phyloP scores from a whole-genome alignment of 2,888 invertebrate genomes.

The Brenthis ino region DNA sequence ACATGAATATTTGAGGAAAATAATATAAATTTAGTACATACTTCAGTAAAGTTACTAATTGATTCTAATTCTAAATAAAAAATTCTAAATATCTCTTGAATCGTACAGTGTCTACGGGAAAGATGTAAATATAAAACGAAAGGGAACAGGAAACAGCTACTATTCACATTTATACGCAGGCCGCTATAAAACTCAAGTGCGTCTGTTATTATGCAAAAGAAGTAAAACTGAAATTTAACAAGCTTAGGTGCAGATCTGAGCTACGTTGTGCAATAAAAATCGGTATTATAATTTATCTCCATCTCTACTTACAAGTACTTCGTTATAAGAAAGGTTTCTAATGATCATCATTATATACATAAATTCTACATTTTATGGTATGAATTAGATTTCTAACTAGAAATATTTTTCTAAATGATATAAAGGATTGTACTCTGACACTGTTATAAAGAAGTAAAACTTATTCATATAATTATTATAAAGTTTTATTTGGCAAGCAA shows the following conservation, averaged over 20 bases:
- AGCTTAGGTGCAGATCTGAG: neutral
- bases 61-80: neutral
- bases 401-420: too few relatives aligned
- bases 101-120: constrained; percentile 5
- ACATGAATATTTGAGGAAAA: too few relatives aligned
- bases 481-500: too few relatives aligned
- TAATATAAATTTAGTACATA: neutral
- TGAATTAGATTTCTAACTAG: too few relatives aligned
- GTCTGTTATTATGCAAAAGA: constrained; percentile 21
- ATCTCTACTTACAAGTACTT: neutral
- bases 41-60: neutral
- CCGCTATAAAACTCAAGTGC: constrained; percentile 19
- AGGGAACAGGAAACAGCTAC: constrained; percentile 22
- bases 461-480: too few relatives aligned
- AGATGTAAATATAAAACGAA: constrained; percentile 16
- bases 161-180: constrained; percentile 23
- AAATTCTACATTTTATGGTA: too few relatives aligned
- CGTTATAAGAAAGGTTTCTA: too few relatives aligned
- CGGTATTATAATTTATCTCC: constrained; percentile 6
- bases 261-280: constrained; percentile 12
- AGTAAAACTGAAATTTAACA: constrained; percentile 18
- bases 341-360: too few relatives aligned
- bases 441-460: too few relatives aligned
- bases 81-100: neutral
- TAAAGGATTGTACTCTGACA: too few relatives aligned